Percentiles rank a stretch among this genome's conserved stretches.
These are phyloP conservation scores for Flexamia atlantica DNA, from an alignment of 2,888 invertebrate species.

Conservation along the genomic window DNA sequence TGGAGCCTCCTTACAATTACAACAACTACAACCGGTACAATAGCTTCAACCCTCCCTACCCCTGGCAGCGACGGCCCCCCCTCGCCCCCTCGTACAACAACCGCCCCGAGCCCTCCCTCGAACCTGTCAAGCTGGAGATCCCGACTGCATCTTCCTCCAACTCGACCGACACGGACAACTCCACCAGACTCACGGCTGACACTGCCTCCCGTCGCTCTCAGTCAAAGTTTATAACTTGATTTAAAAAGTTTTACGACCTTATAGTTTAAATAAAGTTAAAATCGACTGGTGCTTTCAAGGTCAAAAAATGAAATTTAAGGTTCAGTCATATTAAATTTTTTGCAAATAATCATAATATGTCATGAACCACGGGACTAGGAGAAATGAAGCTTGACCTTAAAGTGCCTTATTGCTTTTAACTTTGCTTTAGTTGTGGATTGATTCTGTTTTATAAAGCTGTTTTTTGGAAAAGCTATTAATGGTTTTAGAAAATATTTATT, in stretches of 20 bases:
- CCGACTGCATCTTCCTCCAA: constrained; percentile 16
- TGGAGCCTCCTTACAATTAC: constrained; percentile 58
- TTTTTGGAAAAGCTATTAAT: too few relatives aligned
- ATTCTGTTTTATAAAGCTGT: too few relatives aligned
- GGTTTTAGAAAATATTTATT: too few relatives aligned
- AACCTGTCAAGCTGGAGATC: constrained; percentile 56
- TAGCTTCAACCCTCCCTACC: constrained; percentile 6
- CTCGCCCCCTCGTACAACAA: neutral
- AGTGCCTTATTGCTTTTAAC: too few relatives aligned
- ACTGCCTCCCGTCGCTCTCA: neutral
- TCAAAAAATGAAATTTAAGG: too few relatives aligned
- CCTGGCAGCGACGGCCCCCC: neutral
- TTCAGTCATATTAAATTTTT: too few relatives aligned
- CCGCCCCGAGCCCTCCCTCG: constrained; percentile 27
- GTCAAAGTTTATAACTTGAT: constrained; percentile 41
- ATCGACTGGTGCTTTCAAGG: constrained; percentile 62
- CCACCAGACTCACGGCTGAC: constrained; percentile 44
- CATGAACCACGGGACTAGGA: too few relatives aligned
- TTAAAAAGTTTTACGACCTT: neutral
- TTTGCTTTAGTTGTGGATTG: too few relatives aligned
- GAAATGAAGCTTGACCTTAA: too few relatives aligned
- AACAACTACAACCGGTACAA: constrained; percentile 45
- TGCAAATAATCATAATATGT: too few relatives aligned
- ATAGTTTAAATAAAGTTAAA: too few relatives aligned
- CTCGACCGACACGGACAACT: constrained; percentile 41